Conservation (phyloP, 2,888 invertebrate species). For the Mythimna lalbum region DNA sequence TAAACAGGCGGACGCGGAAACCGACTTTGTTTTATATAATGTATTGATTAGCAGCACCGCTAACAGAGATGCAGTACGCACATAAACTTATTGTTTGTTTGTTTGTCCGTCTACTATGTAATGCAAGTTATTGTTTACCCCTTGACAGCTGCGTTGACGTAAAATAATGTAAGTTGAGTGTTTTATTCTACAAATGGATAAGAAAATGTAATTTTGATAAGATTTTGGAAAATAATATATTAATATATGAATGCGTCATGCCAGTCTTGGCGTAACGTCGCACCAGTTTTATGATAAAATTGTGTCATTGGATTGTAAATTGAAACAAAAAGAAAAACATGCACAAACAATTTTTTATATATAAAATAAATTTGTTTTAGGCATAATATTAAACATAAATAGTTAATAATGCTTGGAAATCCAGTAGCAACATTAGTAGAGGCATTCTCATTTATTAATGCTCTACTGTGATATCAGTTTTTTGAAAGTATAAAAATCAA, state of each 20-base stretch:
- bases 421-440: slow-evolving; percentile 18
- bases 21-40: too few relatives aligned
- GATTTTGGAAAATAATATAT: slow-evolving; percentile 8
- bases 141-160: slow-evolving; percentile 29
- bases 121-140: slow-evolving; percentile 11
- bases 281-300: slow-evolving; percentile 2
- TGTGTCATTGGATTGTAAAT: slow-evolving; percentile 10
- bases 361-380: neutral
- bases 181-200: slow-evolving; percentile 30
- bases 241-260: neutral
- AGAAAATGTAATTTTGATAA: slow-evolving; percentile 19
- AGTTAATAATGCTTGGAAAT: slow-evolving; percentile 13
- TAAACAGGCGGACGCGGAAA: too few relatives aligned
- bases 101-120: slow-evolving; percentile 7
- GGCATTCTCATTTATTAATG: slow-evolving; percentile 41
- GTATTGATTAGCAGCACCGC: slow-evolving; percentile 4
- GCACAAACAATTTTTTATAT: slow-evolving; percentile 32
- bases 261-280: slow-evolving; percentile 3
- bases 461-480: slow-evolving; percentile 47
- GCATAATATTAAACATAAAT: slow-evolving; percentile 18
- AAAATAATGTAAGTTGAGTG: slow-evolving; percentile 30
- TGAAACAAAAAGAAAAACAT: slow-evolving; percentile 15
- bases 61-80: neutral
- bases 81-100: neutral
- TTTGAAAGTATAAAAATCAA: slow-evolving; percentile 10